Evolutionary conservation across 2,113 vertebrate species (phyloP).

Genomic region (Clinocottus analis): DNA sequence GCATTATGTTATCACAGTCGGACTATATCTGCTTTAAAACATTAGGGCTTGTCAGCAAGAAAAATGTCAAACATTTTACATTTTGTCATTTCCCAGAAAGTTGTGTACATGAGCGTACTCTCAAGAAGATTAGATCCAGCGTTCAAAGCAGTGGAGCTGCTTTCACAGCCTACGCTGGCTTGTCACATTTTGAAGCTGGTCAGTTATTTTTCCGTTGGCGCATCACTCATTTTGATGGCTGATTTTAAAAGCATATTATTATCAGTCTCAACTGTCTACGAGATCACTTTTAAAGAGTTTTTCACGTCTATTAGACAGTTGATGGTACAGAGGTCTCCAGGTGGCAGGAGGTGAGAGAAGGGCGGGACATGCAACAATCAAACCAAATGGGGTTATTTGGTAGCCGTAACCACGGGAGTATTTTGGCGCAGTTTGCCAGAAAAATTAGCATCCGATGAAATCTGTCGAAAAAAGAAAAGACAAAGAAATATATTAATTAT

Average conservation of each 20-base stretch:
- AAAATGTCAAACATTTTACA: conserved; percentile 50
- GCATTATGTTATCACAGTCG: conserved; percentile 51
- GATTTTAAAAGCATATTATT: neutral
- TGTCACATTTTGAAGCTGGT: neutral
- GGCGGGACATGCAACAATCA: neutral
- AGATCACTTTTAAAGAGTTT: neutral
- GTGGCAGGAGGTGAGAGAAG: neutral
- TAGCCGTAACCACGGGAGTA: neutral
- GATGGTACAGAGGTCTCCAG: neutral
- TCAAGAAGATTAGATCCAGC: neutral
- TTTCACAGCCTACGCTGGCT: neutral
- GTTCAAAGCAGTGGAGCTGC: neutral
- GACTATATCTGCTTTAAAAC: conserved; percentile 55
- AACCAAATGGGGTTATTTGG: neutral
- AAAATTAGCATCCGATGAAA: neutral
- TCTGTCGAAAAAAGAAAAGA: neutral
- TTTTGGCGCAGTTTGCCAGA: neutral
- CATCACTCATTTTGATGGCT: neutral
- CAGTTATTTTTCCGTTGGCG: neutral
- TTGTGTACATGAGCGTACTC: neutral
- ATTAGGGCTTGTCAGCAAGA: conserved; percentile 47
- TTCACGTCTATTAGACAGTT: neutral
- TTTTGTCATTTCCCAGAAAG: conserved; percentile 55
- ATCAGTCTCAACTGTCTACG: neutral
- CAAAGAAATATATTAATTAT: neutral